Conservation (phyloP, 1,140 invertebrate species). For the Musca domestica region DNA sequence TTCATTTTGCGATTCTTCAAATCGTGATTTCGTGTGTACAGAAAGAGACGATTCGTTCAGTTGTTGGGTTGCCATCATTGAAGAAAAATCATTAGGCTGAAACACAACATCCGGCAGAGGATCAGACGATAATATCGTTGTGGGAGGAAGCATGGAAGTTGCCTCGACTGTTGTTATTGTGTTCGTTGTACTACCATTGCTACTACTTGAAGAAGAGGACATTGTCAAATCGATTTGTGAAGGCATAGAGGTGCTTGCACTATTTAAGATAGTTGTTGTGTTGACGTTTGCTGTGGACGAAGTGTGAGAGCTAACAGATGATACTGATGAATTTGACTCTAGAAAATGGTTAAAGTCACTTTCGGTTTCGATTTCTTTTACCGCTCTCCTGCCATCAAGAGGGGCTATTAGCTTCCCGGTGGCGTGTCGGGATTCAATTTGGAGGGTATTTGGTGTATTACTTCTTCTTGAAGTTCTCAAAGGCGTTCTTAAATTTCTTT, state of each 20-base stretch:
- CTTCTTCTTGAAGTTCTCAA: conserved; percentile 21
- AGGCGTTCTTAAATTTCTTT: conserved; percentile 14
- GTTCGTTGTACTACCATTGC: conserved; percentile 32
- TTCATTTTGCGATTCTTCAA: conserved; percentile 35
- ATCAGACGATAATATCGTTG: conserved; percentile 46
- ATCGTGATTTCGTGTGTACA: not conserved
- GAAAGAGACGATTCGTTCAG: conserved; percentile 33
- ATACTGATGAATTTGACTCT: conserved; percentile 29
- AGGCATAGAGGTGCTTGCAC: conserved; percentile 33
- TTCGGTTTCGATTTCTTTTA: not conserved
- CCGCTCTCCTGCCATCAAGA: too few species aligned
- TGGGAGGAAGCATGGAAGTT: conserved; percentile 45
- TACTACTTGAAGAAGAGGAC: conserved; percentile 46
- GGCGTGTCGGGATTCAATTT: not conserved
- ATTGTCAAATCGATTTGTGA: conserved; percentile 48
- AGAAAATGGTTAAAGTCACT: conserved; percentile 23
- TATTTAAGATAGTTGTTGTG: conserved; percentile 25
- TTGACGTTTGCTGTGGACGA: conserved; percentile 16
- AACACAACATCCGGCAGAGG: conserved; percentile 48
- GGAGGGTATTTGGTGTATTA: not conserved
- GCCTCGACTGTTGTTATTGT: conserved; percentile 28
- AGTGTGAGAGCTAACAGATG: conserved; percentile 21
- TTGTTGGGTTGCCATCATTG: conserved; percentile 46
- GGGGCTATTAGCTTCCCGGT: too few species aligned
- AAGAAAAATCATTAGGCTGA: conserved; percentile 49